A percentile compares a stretch with the other conserved stretches of the same genome.
These are phyloP conservation scores for Chrysocyon brachyurus DNA, from an alignment of 2,797 vertebrate species.

Conservation along the genomic window DNA sequence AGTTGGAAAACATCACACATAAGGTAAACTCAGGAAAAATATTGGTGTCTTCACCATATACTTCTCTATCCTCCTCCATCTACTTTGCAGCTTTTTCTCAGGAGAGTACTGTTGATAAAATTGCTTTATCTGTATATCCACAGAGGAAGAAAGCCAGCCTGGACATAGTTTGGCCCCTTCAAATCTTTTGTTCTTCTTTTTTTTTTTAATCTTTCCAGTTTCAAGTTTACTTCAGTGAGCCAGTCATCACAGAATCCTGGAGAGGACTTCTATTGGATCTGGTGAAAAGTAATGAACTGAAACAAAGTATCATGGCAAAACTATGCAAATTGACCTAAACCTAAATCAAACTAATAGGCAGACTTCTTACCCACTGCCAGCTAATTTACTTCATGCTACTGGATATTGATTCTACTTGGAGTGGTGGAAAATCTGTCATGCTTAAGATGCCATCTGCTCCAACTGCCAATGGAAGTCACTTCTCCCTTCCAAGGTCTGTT, in stretches of 20 bases:
- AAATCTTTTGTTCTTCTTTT: constrained; percentile 62
- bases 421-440: constrained; percentile 79
- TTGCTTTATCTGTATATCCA: background rate
- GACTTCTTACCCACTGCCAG: constrained; percentile 75
- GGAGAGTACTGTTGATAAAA: background rate
- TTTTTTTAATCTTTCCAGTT: constrained; percentile 74
- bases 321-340: constrained; percentile 84
- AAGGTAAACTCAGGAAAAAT: background rate
- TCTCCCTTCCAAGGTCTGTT: constrained; percentile 68
- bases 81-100: constrained; percentile 14
- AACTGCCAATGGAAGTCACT: constrained; percentile 71
- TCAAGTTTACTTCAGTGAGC: constrained; percentile 72
- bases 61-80: background rate
- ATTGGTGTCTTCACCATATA: background rate
- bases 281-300: constrained; percentile 83
- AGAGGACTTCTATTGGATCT: constrained; percentile 75
- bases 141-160: constrained; percentile 58
- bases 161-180: background rate
- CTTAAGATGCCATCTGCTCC: constrained; percentile 82
- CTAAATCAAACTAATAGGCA: constrained; percentile 86
- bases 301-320: constrained; percentile 86
- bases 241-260: constrained; percentile 72
- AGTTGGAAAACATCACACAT: background rate
- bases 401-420: constrained; percentile 79
- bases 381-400: constrained; percentile 82